These are phyloP conservation scores for Tachysurus fulvidraco DNA, from an alignment of 2,113 vertebrate genomes.

Conservation along the genomic window DNA sequence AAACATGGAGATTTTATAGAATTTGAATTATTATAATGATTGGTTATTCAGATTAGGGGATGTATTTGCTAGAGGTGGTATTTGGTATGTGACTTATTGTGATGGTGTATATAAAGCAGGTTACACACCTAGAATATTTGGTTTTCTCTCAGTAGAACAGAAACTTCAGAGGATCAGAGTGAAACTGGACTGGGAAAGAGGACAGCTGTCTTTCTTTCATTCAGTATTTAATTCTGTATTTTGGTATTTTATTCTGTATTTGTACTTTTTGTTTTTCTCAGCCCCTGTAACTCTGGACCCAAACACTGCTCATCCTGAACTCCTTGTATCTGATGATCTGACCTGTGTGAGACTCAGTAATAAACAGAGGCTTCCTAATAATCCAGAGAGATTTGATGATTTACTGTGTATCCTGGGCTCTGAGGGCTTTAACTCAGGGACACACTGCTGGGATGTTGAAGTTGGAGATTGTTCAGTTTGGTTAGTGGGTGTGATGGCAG, in stretches of 20 bases:
- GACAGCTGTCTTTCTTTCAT: neutral
- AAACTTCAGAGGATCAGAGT: neutral
- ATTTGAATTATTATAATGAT: too few relatives aligned
- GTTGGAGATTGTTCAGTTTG: slow-evolving; percentile 32
- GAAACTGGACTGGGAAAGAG: slow-evolving; percentile 2
- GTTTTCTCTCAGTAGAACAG: neutral
- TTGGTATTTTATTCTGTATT: too few relatives aligned
- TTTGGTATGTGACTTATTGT: neutral
- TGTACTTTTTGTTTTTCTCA: neutral
- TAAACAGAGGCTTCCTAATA: neutral
- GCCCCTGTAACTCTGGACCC: slow-evolving; percentile 8
- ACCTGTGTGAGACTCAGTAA: neutral
- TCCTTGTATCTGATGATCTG: slow-evolving; percentile 10
- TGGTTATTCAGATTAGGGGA: neutral
- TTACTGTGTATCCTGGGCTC: neutral
- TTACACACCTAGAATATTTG: neutral
- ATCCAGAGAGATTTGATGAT: neutral
- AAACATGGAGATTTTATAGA: too few relatives aligned
- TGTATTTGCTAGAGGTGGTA: neutral
- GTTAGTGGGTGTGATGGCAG: slow-evolving; percentile 40
- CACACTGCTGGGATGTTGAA: neutral
- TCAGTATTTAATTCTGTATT: too few relatives aligned
- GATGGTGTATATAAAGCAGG: neutral
- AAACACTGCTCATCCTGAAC: neutral
- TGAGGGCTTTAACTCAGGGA: neutral